phyloP scores from a whole-genome alignment of 2,797 vertebrate species.

The Anas bahamensis region DNA sequence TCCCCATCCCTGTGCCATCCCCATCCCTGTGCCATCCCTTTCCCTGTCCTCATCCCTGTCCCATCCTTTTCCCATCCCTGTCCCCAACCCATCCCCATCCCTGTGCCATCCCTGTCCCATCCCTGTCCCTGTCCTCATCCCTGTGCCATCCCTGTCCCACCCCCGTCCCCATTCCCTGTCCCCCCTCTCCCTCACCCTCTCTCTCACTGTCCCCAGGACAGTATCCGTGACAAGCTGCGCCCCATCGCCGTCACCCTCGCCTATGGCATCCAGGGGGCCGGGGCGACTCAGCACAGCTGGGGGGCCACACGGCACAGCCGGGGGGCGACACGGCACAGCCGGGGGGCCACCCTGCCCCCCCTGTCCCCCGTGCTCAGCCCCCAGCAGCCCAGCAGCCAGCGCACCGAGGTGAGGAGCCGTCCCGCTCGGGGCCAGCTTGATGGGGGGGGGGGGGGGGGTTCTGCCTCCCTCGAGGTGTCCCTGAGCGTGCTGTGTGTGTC shows the following conservation, averaged over 20 bases:
- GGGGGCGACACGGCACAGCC: slow-evolving; percentile 74
- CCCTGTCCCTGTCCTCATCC: too few relatives aligned
- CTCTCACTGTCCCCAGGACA: slow-evolving; percentile 63
- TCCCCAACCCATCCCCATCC: too few relatives aligned
- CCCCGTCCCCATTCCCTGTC: not conserved
- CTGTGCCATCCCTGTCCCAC: too few relatives aligned
- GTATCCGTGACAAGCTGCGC: slow-evolving; percentile 90
- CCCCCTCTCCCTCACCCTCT: not conserved
- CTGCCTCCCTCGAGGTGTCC: not conserved
- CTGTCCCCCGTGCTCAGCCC: slow-evolving; percentile 86
- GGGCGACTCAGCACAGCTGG: slow-evolving; percentile 71
- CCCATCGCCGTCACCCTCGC: slow-evolving; percentile 87
- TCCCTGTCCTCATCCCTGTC: too few relatives aligned
- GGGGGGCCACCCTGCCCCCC: slow-evolving; percentile 75
- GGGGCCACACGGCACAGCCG: slow-evolving; percentile 73
- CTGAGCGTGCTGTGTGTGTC: not conserved
- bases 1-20: not conserved
- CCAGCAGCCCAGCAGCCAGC: slow-evolving; percentile 82
- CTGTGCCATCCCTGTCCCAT: too few relatives aligned
- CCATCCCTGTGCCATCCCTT: too few relatives aligned
- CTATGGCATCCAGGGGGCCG: slow-evolving; percentile 84
- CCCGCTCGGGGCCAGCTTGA: not conserved
- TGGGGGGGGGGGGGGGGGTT: too few relatives aligned
- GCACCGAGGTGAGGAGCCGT: slow-evolving; percentile 83
- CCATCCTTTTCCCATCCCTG: too few relatives aligned